Percentiles rank a stretch among this genome's conserved stretches.
Evolutionary conservation across 2,797 vertebrate genomes (phyloP).

Genomic region (Cryptoblepharus egeriae): DNA sequence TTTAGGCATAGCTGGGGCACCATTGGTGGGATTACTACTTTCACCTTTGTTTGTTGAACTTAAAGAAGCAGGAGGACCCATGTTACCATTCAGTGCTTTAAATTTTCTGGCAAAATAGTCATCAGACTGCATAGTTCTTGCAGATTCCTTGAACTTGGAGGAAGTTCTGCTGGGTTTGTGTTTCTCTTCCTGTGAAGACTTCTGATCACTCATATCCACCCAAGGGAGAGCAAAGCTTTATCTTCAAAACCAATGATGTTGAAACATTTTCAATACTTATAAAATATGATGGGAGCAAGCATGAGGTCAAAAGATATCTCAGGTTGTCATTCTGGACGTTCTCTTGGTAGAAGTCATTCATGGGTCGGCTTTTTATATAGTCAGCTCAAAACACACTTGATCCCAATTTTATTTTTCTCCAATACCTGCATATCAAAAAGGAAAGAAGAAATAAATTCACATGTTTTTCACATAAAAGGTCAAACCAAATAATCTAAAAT

Average conservation of each 20-base stretch:
- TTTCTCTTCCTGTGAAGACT: slow-evolving; percentile 84
- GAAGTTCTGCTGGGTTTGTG: slow-evolving; percentile 82
- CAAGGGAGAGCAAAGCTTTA: slow-evolving; percentile 68
- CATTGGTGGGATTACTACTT: slow-evolving; percentile 81
- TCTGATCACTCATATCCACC: slow-evolving; percentile 89
- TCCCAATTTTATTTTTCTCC: slow-evolving; percentile 25
- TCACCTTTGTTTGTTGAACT: slow-evolving; percentile 83
- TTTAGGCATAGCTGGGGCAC: slow-evolving; percentile 93
- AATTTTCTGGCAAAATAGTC: slow-evolving; percentile 93
- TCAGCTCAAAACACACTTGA: slow-evolving; percentile 43
- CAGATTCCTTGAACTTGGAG: slow-evolving; percentile 83
- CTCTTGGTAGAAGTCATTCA: slow-evolving; percentile 26
- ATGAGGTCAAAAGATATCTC: slow-evolving; percentile 46
- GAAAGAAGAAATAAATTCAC: slow-evolving; percentile 30
- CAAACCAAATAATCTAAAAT: background rate
- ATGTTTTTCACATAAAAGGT: background rate
- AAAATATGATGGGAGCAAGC: slow-evolving; percentile 29
- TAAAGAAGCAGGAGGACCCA: slow-evolving; percentile 84
- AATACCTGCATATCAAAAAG: slow-evolving; percentile 62
- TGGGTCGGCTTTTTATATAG: slow-evolving; percentile 1
- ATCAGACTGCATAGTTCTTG: slow-evolving; percentile 92
- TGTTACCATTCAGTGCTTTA: slow-evolving; percentile 88
- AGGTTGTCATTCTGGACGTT: slow-evolving; percentile 35
- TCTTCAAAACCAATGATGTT: slow-evolving; percentile 67
- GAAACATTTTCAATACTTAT: slow-evolving; percentile 78